Conservation (phyloP, 30 jellyfish, hydroid and myxozoan species). For the Aurelia sp. region DNA sequence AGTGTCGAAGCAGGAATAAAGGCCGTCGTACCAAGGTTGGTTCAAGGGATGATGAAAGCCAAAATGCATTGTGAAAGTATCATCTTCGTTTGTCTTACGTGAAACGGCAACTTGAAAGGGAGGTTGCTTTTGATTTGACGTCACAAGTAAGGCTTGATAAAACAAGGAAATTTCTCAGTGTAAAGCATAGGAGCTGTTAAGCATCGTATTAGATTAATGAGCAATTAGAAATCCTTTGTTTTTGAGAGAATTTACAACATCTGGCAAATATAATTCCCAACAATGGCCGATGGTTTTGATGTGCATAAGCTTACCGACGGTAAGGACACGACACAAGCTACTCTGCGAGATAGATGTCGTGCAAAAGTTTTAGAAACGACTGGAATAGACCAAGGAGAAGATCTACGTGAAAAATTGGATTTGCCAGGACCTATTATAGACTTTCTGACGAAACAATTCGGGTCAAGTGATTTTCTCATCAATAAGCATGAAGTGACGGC, state of each 20-base stretch:
- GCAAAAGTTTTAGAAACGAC: constrained; percentile 51
- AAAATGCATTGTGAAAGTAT: no score
- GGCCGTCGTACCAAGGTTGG: no score
- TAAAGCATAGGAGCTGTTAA: no score
- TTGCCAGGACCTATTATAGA: constrained; percentile 56
- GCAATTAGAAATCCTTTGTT: neutral
- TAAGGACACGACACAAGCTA: constrained; percentile 18
- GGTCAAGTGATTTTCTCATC: constrained; percentile 66
- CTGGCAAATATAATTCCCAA: neutral
- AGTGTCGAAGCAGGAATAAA: no score
- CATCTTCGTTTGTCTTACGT: no score
- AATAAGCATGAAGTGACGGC: constrained; percentile 74
- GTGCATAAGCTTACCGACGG: constrained; percentile 51
- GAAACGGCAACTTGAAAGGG: no score
- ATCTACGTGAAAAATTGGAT: constrained; percentile 36
- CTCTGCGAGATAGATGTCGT: constrained; percentile 60
- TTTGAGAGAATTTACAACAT: neutral
- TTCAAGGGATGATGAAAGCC: no score
- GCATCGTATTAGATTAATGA: neutral
- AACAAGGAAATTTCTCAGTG: no score
- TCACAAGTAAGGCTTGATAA: no score
- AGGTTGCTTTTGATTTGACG: no score
- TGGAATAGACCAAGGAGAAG: constrained; percentile 65
- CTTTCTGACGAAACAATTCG: constrained; percentile 66
- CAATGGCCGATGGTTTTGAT: constrained; percentile 65